These are phyloP conservation scores for Propithecus coquereli DNA, from an alignment of 2,113 vertebrate species.

Conservation along the genomic window DNA sequence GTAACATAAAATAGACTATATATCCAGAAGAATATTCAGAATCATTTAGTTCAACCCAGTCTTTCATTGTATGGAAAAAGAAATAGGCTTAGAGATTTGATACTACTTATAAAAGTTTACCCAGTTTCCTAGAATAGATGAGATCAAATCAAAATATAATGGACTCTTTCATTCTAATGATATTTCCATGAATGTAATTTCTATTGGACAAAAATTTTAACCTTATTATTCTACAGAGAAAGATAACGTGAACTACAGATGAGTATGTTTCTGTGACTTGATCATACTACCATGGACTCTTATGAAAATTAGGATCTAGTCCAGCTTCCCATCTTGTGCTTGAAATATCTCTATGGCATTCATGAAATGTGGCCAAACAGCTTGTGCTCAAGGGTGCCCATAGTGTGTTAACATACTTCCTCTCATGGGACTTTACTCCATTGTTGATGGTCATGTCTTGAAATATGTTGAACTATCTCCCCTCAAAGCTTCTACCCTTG, in stretches of 20 bases:
- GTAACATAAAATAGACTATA: background rate
- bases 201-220: background rate
- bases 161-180: background rate
- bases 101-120: background rate
- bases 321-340: background rate
- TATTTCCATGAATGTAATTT: background rate
- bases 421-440: background rate
- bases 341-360: background rate
- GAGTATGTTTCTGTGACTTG: background rate
- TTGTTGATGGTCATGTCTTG: background rate
- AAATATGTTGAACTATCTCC: background rate
- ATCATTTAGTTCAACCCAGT: background rate
- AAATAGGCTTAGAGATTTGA: background rate
- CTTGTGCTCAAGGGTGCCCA: fast-evolving
- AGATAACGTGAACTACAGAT: background rate
- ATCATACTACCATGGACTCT: background rate
- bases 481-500: background rate
- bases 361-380: background rate
- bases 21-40: background rate
- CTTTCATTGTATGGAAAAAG: background rate
- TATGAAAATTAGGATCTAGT: background rate
- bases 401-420: background rate
- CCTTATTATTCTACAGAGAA: background rate
- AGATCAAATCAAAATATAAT: background rate
- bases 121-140: background rate